phyloP scores from a whole-genome alignment of 1,140 invertebrate genomes.

The Metaphire vulgaris region DNA sequence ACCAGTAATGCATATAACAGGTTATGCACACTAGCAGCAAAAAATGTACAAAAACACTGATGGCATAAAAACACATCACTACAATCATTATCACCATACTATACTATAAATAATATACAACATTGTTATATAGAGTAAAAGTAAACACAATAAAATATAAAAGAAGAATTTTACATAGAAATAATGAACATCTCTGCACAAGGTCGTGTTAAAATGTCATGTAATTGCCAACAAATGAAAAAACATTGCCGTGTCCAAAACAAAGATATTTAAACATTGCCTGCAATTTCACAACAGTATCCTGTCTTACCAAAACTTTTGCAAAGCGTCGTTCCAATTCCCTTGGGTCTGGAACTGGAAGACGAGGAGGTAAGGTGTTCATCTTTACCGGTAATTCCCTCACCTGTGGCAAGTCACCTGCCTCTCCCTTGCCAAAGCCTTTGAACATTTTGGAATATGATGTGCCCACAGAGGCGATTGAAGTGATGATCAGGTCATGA shows the following conservation, averaged over 20 bases:
- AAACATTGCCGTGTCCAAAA: not conserved
- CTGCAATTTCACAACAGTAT: too few species aligned
- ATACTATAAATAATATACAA: not conserved
- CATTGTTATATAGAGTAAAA: not conserved
- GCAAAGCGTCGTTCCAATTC: slow-evolving; percentile 86
- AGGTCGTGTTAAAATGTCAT: not conserved
- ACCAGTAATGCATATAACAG: too few species aligned
- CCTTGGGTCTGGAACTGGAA: slow-evolving; percentile 75
- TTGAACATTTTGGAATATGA: not conserved
- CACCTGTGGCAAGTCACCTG: not conserved
- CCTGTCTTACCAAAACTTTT: slow-evolving; percentile 91
- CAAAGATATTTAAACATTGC: too few species aligned
- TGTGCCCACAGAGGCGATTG: not conserved
- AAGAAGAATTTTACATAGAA: not conserved
- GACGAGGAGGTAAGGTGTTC: slow-evolving; percentile 33
- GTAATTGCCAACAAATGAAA: not conserved
- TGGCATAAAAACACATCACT: too few species aligned
- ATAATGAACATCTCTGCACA: not conserved
- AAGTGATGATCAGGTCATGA: not conserved
- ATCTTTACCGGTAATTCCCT: too few species aligned
- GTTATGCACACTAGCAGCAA: too few species aligned
- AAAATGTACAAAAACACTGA: too few species aligned
- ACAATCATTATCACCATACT: too few species aligned
- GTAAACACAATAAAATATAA: not conserved
- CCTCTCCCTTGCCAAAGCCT: not conserved